Evolutionary conservation across 2,113 vertebrate species (phyloP).

Genomic region (Sinocyclocheilus anophthalmus): DNA sequence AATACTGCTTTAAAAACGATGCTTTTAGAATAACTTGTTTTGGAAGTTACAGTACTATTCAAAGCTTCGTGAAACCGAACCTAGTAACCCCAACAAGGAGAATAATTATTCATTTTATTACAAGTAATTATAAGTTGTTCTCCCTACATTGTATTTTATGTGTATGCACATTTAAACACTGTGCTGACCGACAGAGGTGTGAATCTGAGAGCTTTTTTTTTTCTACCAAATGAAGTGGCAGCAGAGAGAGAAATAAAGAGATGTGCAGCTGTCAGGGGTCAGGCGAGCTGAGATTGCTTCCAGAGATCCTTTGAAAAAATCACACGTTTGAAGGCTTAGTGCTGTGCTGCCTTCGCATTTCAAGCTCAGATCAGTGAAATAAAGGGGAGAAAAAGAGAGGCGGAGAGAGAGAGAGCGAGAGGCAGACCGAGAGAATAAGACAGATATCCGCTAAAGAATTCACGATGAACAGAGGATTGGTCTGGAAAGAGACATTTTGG

Average conservation of each 20-base stretch:
- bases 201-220: conserved; percentile 95
- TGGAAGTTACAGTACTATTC: not conserved
- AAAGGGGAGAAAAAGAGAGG: conserved; percentile 78
- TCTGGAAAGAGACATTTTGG: conserved; percentile 60
- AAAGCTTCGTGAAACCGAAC: conserved; percentile 11
- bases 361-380: conserved; percentile 94
- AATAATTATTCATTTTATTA: conserved; percentile 32
- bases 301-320: conserved; percentile 98
- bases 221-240: conserved; percentile 93
- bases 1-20: not conserved
- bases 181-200: conserved; percentile 90
- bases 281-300: conserved; percentile 95
- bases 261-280: conserved; percentile 94
- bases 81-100: not conserved
- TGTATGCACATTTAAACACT: conserved; percentile 89
- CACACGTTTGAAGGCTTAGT: conserved; percentile 97
- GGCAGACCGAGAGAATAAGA: conserved; percentile 45
- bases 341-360: conserved; percentile 91
- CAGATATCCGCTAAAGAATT: conserved; percentile 28
- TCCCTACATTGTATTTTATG: conserved; percentile 77
- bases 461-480: conserved; percentile 40
- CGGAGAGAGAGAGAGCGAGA: conserved; percentile 66
- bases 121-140: conserved; percentile 61
- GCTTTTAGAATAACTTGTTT: not conserved
- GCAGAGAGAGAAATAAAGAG: conserved; percentile 91